Conservation (phyloP, 2,888 invertebrate genomes). For the Dicyrtomina minuta region DNA sequence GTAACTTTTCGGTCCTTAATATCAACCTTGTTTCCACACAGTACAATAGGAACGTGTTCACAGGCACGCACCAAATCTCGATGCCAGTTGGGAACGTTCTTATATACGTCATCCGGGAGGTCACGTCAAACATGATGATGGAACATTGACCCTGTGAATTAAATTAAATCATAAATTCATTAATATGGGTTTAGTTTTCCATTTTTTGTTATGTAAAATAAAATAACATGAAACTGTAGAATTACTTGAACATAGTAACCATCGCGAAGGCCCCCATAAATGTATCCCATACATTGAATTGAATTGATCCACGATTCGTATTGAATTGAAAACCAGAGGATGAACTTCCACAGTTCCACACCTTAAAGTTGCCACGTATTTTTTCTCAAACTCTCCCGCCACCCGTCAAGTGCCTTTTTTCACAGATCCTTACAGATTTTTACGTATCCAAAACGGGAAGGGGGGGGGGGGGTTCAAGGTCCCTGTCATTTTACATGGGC, state of each 20-base stretch:
- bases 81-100: conserved; percentile 99
- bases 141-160: conserved; percentile 67
- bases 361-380: too few relatives aligned
- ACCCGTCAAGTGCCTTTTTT: conserved; percentile 99
- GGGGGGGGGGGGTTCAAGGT: too few relatives aligned
- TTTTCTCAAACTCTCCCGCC: too few relatives aligned
- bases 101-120: conserved; percentile 98
- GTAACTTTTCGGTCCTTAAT: conserved; percentile 99
- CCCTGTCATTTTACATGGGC: too few relatives aligned
- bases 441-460: too few relatives aligned
- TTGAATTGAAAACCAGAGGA: conserved; percentile 96
- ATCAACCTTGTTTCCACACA: conserved; percentile 94
- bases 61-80: conserved; percentile 97
- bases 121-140: too few relatives aligned
- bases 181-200: too few relatives aligned
- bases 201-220: too few relatives aligned
- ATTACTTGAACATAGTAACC: conserved; percentile 99
- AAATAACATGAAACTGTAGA: too few relatives aligned
- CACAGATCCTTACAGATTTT: conserved; percentile 99
- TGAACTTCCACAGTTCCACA: conserved; percentile 99
- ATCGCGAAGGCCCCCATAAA: conserved; percentile 98
- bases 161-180: conserved; percentile 21
- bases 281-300: conserved; percentile 98
- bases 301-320: conserved; percentile 94
- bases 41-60: conserved; percentile 99